Evolutionary conservation across 2,113 vertebrate genomes (phyloP).

Genomic region (Sebastes schlegelii): DNA sequence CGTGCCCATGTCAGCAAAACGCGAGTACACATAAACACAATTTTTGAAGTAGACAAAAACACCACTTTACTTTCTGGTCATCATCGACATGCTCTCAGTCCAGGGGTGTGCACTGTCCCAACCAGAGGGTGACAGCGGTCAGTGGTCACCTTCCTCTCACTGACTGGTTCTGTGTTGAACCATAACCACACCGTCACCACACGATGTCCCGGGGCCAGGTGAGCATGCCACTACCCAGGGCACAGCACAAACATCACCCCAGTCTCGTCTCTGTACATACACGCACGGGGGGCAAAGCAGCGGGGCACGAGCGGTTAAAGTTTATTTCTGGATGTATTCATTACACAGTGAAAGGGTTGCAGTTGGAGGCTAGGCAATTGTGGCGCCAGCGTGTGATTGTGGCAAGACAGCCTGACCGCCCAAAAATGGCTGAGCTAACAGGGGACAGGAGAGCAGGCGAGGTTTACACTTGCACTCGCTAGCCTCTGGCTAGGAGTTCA

Average conservation of each 20-base stretch:
- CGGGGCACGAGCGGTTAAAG: slow-evolving; percentile 82
- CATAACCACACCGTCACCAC: slow-evolving; percentile 73
- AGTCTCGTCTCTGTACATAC: slow-evolving; percentile 83
- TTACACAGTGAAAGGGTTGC: slow-evolving; percentile 90
- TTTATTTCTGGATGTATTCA: slow-evolving; percentile 95
- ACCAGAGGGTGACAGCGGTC: slow-evolving; percentile 70
- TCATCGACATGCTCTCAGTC: slow-evolving; percentile 47
- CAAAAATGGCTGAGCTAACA: slow-evolving; percentile 95
- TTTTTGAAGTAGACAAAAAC: slow-evolving; percentile 53
- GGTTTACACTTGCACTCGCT: slow-evolving; percentile 80
- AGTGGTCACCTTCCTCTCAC: slow-evolving; percentile 68
- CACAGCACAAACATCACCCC: slow-evolving; percentile 81
- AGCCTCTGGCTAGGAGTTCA: slow-evolving; percentile 56
- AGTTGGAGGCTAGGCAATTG: slow-evolving; percentile 87
- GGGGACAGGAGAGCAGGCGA: slow-evolving; percentile 79
- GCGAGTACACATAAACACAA: slow-evolving; percentile 24
- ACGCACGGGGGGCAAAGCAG: slow-evolving; percentile 74
- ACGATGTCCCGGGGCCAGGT: slow-evolving; percentile 74
- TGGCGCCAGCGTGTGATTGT: slow-evolving; percentile 95
- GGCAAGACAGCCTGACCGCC: slow-evolving; percentile 94
- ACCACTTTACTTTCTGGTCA: slow-evolving; percentile 46
- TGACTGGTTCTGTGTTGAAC: slow-evolving; percentile 81
- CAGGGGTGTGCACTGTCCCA: slow-evolving; percentile 41
- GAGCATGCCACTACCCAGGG: slow-evolving; percentile 73
- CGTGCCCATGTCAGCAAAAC: slow-evolving; percentile 7